Conservation (phyloP, 2,797 vertebrate species). For the Nannoperca australis region DNA sequence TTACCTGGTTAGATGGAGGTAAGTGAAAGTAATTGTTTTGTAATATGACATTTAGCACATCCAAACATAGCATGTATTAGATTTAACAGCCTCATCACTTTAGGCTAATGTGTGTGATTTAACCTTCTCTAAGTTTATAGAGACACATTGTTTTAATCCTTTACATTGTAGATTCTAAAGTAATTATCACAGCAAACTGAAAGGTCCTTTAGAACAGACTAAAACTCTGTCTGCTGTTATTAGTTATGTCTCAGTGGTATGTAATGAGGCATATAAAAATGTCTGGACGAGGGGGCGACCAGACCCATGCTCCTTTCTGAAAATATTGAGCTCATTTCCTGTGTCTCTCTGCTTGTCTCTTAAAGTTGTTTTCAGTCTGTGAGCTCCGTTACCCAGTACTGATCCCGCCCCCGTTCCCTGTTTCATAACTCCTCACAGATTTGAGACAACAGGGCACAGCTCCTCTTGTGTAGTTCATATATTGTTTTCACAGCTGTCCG, state of each 20-base stretch:
- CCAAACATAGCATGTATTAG: constrained; percentile 5
- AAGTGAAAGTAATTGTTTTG: background rate
- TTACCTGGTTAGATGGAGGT: background rate
- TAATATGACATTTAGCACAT: background rate
- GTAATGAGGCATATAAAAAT: constrained; percentile 46
- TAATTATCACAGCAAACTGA: constrained; percentile 14
- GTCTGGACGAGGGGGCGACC: constrained; percentile 57
- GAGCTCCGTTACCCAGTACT: constrained; percentile 9
- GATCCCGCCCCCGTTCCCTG: constrained; percentile 25
- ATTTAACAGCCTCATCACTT: constrained; percentile 1
- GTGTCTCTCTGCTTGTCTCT: constrained; percentile 54
- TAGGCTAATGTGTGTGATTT: background rate
- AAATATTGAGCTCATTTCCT: constrained; percentile 70
- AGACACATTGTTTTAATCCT: background rate
- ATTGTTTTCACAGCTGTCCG: constrained; percentile 51
- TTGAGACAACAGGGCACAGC: background rate
- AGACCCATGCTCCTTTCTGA: constrained; percentile 22
- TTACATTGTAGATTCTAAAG: background rate
- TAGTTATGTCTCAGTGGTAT: constrained; percentile 48
- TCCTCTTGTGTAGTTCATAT: background rate
- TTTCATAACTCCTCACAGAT: constrained; percentile 41
- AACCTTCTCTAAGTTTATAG: background rate
- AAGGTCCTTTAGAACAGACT: constrained; percentile 13
- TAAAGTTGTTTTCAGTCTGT: constrained; percentile 50
- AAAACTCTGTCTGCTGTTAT: constrained; percentile 25